These are phyloP conservation scores for Geotria australis DNA, from an alignment of 2,797 vertebrate species.

Conservation along the genomic window DNA sequence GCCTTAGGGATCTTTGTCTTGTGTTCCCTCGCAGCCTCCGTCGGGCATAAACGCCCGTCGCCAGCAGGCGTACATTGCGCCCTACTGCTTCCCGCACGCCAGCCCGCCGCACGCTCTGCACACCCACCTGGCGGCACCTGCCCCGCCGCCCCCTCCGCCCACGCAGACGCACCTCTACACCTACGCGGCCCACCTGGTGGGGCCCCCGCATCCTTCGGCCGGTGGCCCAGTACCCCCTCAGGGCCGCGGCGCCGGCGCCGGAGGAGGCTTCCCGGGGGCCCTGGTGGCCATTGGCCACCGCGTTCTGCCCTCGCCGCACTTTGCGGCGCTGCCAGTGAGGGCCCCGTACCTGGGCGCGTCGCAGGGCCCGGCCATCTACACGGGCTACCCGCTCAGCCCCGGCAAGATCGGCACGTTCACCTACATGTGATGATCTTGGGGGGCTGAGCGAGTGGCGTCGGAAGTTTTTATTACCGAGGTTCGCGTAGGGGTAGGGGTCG, in stretches of 20 bases:
- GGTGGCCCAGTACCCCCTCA: too few species aligned
- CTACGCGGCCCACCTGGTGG: not conserved
- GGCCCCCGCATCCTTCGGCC: not conserved
- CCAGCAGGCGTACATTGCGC: not conserved
- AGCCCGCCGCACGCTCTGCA: not conserved
- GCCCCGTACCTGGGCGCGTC: conserved; percentile 38
- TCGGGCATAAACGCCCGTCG: not conserved
- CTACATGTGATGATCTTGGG: conserved; percentile 24
- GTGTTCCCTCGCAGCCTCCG: too few species aligned
- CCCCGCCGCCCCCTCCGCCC: not conserved
- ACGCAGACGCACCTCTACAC: not conserved
- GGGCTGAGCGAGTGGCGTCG: too few species aligned
- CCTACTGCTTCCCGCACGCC: not conserved
- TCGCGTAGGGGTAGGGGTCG: too few species aligned
- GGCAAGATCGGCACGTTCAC: conserved; percentile 76
- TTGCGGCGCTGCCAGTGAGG: not conserved
- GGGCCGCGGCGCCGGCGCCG: not conserved
- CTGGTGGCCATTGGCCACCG: not conserved
- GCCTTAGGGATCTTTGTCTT: too few species aligned
- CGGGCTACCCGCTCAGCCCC: conserved; percentile 66
- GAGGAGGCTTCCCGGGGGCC: not conserved
- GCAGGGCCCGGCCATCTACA: conserved; percentile 44
- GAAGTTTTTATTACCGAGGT: too few species aligned
- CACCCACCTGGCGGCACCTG: not conserved
- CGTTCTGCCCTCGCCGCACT: not conserved